phyloP scores from a whole-genome alignment of 2,113 vertebrate species.

The Salvelinus namaycush region DNA sequence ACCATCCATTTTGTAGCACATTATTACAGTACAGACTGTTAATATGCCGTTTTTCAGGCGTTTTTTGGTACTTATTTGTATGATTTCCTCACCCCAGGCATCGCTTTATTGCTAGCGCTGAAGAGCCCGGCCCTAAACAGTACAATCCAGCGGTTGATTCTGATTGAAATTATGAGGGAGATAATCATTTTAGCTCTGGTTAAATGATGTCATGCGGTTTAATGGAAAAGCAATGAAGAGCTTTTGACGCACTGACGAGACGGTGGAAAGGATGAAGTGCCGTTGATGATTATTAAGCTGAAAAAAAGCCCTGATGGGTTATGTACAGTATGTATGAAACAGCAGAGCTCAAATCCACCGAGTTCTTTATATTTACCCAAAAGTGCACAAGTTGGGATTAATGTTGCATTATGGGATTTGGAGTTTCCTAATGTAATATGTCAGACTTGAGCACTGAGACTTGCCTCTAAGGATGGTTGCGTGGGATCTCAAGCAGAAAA shows the following conservation, averaged over 20 bases:
- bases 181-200: conserved; percentile 52
- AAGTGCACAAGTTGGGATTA: neutral
- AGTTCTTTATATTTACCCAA: neutral
- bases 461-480: conserved; percentile 33
- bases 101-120: conserved; percentile 3
- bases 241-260: conserved; percentile 59
- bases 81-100: neutral
- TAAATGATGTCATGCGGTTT: neutral
- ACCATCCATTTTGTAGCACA: too few species aligned
- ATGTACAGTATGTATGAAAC: conserved; percentile 14
- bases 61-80: too few species aligned
- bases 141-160: conserved; percentile 41
- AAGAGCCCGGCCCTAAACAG: conserved; percentile 32
- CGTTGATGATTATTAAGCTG: conserved; percentile 48
- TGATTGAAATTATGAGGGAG: conserved; percentile 55
- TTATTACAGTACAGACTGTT: too few species aligned
- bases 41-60: too few species aligned
- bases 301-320: neutral
- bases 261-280: conserved; percentile 62
- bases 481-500: conserved; percentile 33
- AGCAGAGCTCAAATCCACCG: neutral
- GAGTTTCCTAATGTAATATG: neutral
- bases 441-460: conserved; percentile 16
- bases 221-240: conserved; percentile 37
- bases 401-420: conserved; percentile 11